Percentiles rank a stretch among this genome's conserved stretches.
phyloP scores from a whole-genome alignment of 2,113 vertebrate genomes.

The Eudyptes chrysolophus region DNA sequence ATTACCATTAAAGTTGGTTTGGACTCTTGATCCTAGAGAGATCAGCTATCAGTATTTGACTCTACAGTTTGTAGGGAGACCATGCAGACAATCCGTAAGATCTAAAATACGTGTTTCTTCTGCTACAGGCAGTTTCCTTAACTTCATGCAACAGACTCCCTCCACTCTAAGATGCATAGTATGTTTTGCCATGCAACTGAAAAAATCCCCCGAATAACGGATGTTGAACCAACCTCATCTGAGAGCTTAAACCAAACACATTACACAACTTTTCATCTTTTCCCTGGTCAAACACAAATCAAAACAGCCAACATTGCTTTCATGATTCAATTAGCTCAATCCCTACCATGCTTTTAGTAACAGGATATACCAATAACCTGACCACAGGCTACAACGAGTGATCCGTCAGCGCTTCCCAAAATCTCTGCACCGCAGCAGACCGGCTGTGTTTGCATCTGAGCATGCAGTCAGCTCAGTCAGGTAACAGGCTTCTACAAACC shows the following conservation, averaged over 20 bases:
- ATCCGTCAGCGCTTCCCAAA: not conserved
- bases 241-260: not conserved
- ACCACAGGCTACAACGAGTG: rapidly evolving
- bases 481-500: not conserved
- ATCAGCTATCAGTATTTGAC: not conserved
- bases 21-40: not conserved
- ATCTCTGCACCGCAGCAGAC: rapidly evolving
- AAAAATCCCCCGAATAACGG: not conserved
- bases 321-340: not conserved
- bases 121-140: not conserved
- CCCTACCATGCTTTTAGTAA: not conserved
- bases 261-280: not conserved
- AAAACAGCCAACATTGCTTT: not conserved
- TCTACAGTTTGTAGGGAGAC: not conserved
- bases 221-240: not conserved
- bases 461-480: not conserved
- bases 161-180: not conserved
- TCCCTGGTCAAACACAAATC: not conserved
- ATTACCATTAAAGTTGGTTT: not conserved
- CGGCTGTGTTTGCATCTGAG: rapidly evolving
- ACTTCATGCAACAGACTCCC: not conserved
- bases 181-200: not conserved
- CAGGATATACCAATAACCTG: rapidly evolving
- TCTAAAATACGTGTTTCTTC: not conserved
- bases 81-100: not conserved